Conservation (phyloP, 2,888 invertebrate genomes). For the Aporophyla lueneburgensis region DNA sequence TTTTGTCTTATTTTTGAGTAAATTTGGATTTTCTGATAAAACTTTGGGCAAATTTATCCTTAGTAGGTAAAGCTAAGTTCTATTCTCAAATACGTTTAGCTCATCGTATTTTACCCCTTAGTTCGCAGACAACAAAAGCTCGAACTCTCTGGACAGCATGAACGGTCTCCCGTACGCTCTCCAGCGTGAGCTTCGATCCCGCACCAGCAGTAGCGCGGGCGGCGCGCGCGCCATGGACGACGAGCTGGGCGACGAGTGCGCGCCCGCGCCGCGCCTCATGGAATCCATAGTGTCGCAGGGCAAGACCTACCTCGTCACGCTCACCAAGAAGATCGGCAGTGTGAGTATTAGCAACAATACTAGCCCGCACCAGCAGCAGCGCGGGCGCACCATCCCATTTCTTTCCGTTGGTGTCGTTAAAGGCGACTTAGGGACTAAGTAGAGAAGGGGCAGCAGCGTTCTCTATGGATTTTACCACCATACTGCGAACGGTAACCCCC, state of each 20-base stretch:
- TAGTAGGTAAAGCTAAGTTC: not conserved
- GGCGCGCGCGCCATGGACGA: slow-evolving; percentile 68
- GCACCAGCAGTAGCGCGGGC: slow-evolving; percentile 65
- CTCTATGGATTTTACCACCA: too few species aligned
- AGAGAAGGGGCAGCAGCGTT: too few species aligned
- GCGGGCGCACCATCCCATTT: too few species aligned
- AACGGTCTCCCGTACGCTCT: slow-evolving; percentile 78
- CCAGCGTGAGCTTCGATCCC: slow-evolving; percentile 69
- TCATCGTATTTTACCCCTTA: slow-evolving; percentile 5
- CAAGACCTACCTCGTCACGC: slow-evolving; percentile 85
- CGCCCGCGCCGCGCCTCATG: slow-evolving; percentile 82
- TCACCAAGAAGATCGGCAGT: slow-evolving; percentile 85
- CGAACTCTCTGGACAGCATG: slow-evolving; percentile 81
- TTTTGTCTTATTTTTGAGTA: too few species aligned
- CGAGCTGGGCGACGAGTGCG: slow-evolving; percentile 69
- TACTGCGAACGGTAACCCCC: too few species aligned
- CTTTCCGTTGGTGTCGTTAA: too few species aligned
- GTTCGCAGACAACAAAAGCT: slow-evolving; percentile 83
- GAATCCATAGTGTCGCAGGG: slow-evolving; percentile 87
- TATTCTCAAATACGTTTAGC: not conserved
- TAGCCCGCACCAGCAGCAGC: too few species aligned
- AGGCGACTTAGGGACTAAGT: too few species aligned
- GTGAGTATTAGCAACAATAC: too few species aligned
- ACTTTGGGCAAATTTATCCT: not conserved
- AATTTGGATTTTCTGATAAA: too few species aligned